Conservation (phyloP, 2,113 vertebrate genomes). For the Parotia lawesii region DNA sequence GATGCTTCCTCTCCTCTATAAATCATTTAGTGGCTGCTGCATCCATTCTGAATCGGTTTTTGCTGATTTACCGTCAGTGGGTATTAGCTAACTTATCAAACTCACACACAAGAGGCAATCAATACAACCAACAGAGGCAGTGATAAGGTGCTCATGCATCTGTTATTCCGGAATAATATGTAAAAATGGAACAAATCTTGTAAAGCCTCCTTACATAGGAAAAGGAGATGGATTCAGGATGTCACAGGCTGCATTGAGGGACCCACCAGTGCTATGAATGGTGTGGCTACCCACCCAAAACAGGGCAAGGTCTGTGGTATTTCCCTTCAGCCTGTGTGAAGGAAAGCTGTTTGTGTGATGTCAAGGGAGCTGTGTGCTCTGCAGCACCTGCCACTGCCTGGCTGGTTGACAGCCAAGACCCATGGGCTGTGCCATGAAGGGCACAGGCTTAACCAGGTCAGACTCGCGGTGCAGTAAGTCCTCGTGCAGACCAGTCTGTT, state of each 20-base stretch:
- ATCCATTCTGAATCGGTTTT: not conserved
- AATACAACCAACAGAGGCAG: not conserved
- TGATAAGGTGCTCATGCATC: not conserved
- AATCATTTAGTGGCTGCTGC: not conserved
- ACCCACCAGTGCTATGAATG: not conserved
- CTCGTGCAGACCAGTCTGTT: not conserved
- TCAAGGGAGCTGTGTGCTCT: not conserved
- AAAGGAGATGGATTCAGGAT: not conserved
- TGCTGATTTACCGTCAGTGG: not conserved
- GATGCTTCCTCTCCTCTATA: not conserved
- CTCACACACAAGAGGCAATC: not conserved
- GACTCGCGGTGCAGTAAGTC: not conserved
- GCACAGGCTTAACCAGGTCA: not conserved
- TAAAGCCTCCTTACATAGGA: not conserved
- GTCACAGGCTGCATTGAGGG: not conserved
- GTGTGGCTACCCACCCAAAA: not conserved
- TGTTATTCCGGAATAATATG: not conserved
- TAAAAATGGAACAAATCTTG: not conserved
- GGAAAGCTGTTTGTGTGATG: not conserved
- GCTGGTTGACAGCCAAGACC: not conserved
- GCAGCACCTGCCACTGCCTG: too few species aligned
- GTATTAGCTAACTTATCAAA: not conserved
- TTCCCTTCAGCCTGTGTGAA: not conserved
- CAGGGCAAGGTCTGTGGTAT: fast-evolving
- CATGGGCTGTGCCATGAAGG: not conserved